Evolutionary conservation across 2,888 invertebrate genomes (phyloP).

Genomic region (Drosophila heteroneura): DNA sequence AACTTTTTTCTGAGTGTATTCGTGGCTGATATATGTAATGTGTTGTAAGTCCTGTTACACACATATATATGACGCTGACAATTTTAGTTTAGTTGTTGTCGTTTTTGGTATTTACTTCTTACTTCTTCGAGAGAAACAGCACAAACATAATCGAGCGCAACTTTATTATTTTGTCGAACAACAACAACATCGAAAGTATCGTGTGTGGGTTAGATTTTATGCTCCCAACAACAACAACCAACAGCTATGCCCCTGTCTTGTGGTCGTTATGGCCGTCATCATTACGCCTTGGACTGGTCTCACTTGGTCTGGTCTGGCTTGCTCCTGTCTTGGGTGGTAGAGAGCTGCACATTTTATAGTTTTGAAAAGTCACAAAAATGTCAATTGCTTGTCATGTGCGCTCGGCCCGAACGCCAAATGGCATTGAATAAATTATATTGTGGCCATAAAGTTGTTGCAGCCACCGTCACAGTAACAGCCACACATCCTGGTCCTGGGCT

Average conservation of each 20-base stretch:
- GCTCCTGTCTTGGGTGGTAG: constrained; percentile 13
- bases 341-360: constrained; percentile 79
- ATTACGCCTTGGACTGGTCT: constrained; percentile 66
- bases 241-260: constrained; percentile 18
- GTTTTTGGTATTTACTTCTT: constrained; percentile 72
- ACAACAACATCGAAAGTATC: constrained; percentile 37
- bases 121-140: constrained; percentile 20
- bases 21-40: constrained; percentile 61
- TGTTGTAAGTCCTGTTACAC: constrained; percentile 68
- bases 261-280: constrained; percentile 74
- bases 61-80: constrained; percentile 56
- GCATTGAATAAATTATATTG: constrained; percentile 81
- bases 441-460: constrained; percentile 75
- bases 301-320: constrained; percentile 18
- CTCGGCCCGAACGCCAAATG: constrained; percentile 60
- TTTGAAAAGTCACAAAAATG: constrained; percentile 82
- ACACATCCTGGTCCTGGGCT: constrained; percentile 38
- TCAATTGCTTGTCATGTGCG: constrained; percentile 79
- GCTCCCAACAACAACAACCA: constrained; percentile 4
- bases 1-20: neutral
- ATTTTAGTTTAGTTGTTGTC: constrained; percentile 76
- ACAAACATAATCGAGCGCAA: constrained; percentile 77
- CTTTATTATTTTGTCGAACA: constrained; percentile 76
- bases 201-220: constrained; percentile 54
- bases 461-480: constrained; percentile 49